Evolutionary conservation across 2,888 invertebrate genomes (phyloP).

Genomic region (Nomada lathburiana): DNA sequence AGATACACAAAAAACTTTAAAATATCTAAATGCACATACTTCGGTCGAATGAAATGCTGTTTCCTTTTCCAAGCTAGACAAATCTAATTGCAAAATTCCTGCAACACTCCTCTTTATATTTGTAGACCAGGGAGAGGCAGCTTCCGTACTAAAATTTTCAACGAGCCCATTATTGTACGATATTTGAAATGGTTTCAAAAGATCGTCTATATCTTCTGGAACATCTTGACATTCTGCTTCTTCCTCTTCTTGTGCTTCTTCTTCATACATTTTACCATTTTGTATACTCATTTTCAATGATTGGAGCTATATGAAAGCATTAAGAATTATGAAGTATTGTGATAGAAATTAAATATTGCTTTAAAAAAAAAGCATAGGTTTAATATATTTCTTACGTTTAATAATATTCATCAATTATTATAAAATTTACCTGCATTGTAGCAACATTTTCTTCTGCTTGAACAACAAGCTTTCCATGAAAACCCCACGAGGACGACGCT

Average conservation of each 20-base stretch:
- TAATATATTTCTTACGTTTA: constrained; percentile 1
- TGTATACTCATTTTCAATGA: constrained; percentile 75
- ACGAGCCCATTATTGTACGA: constrained; percentile 76
- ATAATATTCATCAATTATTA: constrained; percentile 1
- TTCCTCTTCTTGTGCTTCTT: constrained; percentile 49
- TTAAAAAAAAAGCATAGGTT: neutral
- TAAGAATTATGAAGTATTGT: constrained; percentile 4
- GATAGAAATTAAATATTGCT: neutral
- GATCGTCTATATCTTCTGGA: constrained; percentile 71
- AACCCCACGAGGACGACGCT: constrained; percentile 80
- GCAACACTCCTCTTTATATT: constrained; percentile 89
- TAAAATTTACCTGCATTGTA: constrained; percentile 75
- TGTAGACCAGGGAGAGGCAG: constrained; percentile 87
- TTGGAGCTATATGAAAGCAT: constrained; percentile 72
- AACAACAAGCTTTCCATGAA: constrained; percentile 77
- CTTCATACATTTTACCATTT: constrained; percentile 74
- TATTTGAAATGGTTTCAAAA: constrained; percentile 79
- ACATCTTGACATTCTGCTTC: constrained; percentile 55
- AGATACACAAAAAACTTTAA: neutral
- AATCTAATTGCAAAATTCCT: constrained; percentile 87
- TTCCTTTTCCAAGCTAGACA: constrained; percentile 74
- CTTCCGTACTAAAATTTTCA: constrained; percentile 79
- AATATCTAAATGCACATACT: constrained; percentile 64
- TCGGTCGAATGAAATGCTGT: constrained; percentile 80
- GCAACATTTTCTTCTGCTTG: constrained; percentile 72